Percentiles rank a stretch among this genome's conserved stretches.
Evolutionary conservation across 2,888 invertebrate genomes (phyloP).

Genomic region (Rhagium mordax): DNA sequence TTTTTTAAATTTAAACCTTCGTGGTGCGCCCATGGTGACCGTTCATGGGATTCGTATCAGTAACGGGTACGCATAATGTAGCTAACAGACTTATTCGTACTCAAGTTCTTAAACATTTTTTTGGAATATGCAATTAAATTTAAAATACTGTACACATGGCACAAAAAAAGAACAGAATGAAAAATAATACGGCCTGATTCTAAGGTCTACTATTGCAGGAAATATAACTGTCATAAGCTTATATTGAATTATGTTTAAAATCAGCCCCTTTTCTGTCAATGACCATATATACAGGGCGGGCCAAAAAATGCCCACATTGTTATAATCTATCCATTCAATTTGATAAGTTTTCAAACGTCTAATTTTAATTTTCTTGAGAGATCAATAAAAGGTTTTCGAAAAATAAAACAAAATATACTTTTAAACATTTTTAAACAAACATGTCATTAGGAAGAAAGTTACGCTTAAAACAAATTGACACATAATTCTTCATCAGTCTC

Average conservation of each 20-base stretch:
- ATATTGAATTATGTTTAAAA: neutral
- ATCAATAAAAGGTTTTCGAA: neutral
- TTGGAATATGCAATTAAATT: too few relatives aligned
- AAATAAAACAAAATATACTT: neutral
- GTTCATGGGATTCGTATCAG: neutral
- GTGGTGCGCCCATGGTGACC: too few relatives aligned
- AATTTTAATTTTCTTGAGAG: neutral
- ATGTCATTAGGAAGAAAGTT: too few relatives aligned
- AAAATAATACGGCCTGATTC: neutral
- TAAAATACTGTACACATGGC: too few relatives aligned
- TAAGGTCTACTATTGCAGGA: neutral
- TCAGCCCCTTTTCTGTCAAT: constrained; percentile 9
- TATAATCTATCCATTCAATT: neutral
- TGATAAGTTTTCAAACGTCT: neutral
- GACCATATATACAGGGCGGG: constrained; percentile 25
- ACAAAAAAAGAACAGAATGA: neutral
- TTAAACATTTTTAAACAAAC: too few relatives aligned
- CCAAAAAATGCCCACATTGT: constrained; percentile 6
- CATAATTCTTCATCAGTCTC: too few relatives aligned
- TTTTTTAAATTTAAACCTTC: neutral
- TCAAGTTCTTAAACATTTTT: too few relatives aligned
- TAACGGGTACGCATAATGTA: neutral
- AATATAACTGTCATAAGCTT: neutral
- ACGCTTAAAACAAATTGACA: too few relatives aligned
- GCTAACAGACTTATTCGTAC: too few relatives aligned